Conservation (phyloP, 92 coral and sea anemone genomes). For the Palythoa heliodiscus region DNA sequence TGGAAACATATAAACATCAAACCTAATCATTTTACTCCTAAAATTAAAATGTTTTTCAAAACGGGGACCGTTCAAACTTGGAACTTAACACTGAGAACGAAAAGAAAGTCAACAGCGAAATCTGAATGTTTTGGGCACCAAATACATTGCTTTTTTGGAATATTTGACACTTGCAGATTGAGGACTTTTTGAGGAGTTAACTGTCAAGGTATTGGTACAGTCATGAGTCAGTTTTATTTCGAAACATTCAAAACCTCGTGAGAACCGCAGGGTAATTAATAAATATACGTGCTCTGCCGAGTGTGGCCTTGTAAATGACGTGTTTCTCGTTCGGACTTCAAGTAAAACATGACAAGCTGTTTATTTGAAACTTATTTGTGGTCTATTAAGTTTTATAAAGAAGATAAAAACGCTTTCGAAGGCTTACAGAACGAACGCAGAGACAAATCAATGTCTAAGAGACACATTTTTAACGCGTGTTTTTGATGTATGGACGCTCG, state of each 20-base stretch:
- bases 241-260: slow-evolving; percentile 40
- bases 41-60: slow-evolving; percentile 41
- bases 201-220: not conserved
- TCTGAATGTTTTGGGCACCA: slow-evolving; percentile 7
- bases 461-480: slow-evolving; percentile 95
- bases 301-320: slow-evolving; percentile 36
- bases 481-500: slow-evolving; percentile 89
- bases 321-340: slow-evolving; percentile 32
- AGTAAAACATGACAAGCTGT: slow-evolving; percentile 21
- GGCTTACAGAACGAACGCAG: not conserved
- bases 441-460: slow-evolving; percentile 40
- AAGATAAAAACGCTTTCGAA: not conserved
- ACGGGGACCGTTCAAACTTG: slow-evolving; percentile 72
- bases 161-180: not conserved
- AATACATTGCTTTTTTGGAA: slow-evolving; percentile 11
- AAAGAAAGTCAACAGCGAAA: slow-evolving; percentile 62
- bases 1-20: not conserved
- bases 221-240: slow-evolving; percentile 4
- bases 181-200: not conserved
- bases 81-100: slow-evolving; percentile 87
- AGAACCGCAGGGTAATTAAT: slow-evolving; percentile 29
- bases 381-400: not conserved
- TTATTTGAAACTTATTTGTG: not conserved
- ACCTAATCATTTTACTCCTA: not conserved
- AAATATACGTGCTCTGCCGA: slow-evolving; percentile 39